These are phyloP conservation scores for Phymanthus crucifer DNA, from an alignment of 92 coral and sea anemone genomes.

Conservation along the genomic window DNA sequence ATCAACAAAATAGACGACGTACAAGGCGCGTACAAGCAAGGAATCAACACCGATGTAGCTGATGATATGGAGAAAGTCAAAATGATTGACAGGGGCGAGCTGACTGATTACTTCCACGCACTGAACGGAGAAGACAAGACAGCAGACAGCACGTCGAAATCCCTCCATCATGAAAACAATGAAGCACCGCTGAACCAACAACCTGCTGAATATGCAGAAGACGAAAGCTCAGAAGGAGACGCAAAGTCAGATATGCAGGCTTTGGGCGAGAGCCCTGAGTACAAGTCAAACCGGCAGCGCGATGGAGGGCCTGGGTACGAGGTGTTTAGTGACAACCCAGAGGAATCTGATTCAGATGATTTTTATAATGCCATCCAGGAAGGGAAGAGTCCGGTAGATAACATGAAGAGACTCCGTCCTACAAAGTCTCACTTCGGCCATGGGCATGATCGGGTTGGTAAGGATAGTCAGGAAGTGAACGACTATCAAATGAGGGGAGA, in stretches of 20 bases:
- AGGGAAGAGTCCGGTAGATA: constrained; percentile 31
- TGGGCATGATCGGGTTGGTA: neutral
- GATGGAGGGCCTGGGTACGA: constrained; percentile 52
- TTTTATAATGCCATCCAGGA: constrained; percentile 62
- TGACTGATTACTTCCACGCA: constrained; percentile 76
- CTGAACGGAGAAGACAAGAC: constrained; percentile 53
- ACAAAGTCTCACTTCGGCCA: constrained; percentile 57
- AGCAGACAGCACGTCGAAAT: neutral
- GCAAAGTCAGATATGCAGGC: neutral
- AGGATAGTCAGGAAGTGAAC: neutral
- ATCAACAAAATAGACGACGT: constrained; percentile 59
- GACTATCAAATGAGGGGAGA: neutral
- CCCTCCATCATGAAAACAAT: constrained; percentile 9
- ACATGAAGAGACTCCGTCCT: constrained; percentile 52
- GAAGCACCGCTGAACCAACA: constrained; percentile 7
- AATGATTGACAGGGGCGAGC: constrained; percentile 64
- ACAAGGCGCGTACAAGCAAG: constrained; percentile 61
- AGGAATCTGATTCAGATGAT: constrained; percentile 58
- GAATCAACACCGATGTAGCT: constrained; percentile 33
- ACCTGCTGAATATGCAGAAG: neutral
- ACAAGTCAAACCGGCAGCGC: neutral
- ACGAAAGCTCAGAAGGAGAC: neutral
- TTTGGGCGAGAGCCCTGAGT: constrained; percentile 3
- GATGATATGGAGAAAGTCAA: constrained; percentile 58
- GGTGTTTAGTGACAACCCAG: constrained; percentile 42